Evolutionary conservation across 2,888 invertebrate genomes (phyloP).

Genomic region (Yponomeuta plumbellus): DNA sequence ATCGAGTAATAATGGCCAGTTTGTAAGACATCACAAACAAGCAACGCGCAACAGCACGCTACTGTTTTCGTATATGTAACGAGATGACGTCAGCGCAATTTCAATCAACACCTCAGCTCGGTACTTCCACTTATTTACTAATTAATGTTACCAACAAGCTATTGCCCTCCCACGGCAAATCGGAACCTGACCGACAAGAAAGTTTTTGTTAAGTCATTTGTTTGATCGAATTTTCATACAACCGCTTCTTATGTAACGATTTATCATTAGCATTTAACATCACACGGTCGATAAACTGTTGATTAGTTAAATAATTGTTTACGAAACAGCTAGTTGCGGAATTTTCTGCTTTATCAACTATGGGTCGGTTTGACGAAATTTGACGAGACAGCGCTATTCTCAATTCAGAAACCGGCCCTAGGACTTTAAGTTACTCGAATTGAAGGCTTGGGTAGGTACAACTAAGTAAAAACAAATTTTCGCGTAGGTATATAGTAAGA

Average conservation of each 20-base stretch:
- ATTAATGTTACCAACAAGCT: not conserved
- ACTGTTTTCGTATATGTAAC: not conserved
- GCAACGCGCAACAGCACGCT: not conserved
- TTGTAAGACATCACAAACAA: no score
- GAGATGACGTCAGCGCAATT: not conserved
- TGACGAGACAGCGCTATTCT: no score
- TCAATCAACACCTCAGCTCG: not conserved
- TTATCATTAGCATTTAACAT: not conserved
- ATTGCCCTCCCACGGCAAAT: slow-evolving; percentile 1
- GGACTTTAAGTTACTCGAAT: no score
- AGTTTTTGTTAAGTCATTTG: not conserved
- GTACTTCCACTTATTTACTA: not conserved
- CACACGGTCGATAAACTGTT: not conserved
- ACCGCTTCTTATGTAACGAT: not conserved
- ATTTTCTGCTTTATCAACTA: no score
- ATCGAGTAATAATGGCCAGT: no score
- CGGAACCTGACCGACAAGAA: not conserved
- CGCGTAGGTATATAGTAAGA: no score
- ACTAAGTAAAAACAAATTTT: no score
- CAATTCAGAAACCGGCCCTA: no score
- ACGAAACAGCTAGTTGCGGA: no score
- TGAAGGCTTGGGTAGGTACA: no score
- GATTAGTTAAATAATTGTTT: not conserved
- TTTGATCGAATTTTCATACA: not conserved
- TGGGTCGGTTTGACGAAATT: no score